Evolutionary conservation across 2,113 vertebrate genomes (phyloP), one percentile per base, ranked within the genome.

Genomic region (Numenius arquata): DNA sequence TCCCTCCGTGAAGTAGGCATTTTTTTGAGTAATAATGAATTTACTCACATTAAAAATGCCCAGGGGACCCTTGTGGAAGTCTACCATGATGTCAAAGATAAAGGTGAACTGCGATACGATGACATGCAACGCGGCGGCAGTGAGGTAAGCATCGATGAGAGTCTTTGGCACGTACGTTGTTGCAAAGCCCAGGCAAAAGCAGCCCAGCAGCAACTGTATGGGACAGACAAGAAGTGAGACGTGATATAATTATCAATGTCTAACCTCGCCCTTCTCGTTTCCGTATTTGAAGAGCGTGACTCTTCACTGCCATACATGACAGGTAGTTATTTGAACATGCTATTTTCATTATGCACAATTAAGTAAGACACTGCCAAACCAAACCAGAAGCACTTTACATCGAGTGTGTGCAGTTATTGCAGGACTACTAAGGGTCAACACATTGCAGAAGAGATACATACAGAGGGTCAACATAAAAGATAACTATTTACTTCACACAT

Each of bases 31-130:
- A 83, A 77, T 30, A 56, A 23, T 53, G 58, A 71, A 77, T 67
- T 74, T 95, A 98, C 96, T 98, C 74, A 98, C 97, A 12, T 92
- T 97, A 95, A 98, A 97, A 93, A 98, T 97, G 67, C 88, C 61
- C 76, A 96, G 14, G 48, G 96, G 95, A 12, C 97, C 97, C 5
- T 89, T 34, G 9, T 92, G 96, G 90, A 97, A 97, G 68, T 82
- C 90, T 74, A 98, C 67, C 61, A 84, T 59, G 43, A 98, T 12
- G 30, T 97, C 97, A 14, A 96, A 95, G 81, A 98, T 76, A 62
- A 61, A 97, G 14, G 91, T 89, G 62, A 98, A 45, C 92, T 98
- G 97, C 15, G 97, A 95, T 40, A 97, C 29, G 19, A 97, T 86
- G 58, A 97, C 40, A 41, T 93, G 96, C 18, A 97, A 9, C 0